A percentile compares a stretch with the other conserved stretches of the same genome.
These are phyloP conservation scores for Distichodus sexfasciatus DNA, from an alignment of 2,797 vertebrate genomes.

Conservation along the genomic window DNA sequence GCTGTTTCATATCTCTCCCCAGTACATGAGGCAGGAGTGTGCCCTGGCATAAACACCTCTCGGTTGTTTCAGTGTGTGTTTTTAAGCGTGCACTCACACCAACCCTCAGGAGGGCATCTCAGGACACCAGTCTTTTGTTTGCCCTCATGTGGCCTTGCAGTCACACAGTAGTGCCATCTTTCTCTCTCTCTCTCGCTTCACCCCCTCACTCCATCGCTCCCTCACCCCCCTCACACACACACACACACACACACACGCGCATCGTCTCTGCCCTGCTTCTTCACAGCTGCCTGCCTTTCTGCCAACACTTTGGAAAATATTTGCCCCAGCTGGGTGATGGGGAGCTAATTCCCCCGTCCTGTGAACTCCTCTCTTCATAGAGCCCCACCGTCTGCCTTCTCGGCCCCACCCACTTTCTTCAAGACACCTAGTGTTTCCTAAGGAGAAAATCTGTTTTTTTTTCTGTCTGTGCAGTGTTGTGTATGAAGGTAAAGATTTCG, in stretches of 20 bases:
- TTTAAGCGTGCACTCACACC: conserved; percentile 4
- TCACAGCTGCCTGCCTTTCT: conserved; percentile 13
- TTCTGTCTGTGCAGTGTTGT: no score
- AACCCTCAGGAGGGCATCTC: conserved; percentile 60
- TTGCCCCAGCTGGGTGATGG: conserved; percentile 40
- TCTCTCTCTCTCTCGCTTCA: neutral
- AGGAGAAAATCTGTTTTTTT: no score
- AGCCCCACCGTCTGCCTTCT: neutral
- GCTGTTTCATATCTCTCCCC: conserved; percentile 33
- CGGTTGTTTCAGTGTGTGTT: neutral
- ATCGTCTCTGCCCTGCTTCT: neutral
- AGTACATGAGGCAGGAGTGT: conserved; percentile 36
- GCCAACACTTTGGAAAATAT: conserved; percentile 45
- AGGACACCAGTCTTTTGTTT: conserved; percentile 52
- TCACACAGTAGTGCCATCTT: neutral
- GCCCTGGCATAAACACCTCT: conserved; percentile 43
- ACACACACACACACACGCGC: neutral
- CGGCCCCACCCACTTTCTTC: neutral
- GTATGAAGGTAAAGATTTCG: no score
- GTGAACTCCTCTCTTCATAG: neutral
- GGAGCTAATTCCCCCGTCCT: conserved; percentile 22
- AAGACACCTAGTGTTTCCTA: no score
- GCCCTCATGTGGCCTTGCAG: conserved; percentile 31
- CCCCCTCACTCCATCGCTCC: neutral
- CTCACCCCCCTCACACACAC: neutral